Base-by-base conservation (phyloP, 2,888 invertebrate genomes). In the Cyclophora albipunctata region DNA sequence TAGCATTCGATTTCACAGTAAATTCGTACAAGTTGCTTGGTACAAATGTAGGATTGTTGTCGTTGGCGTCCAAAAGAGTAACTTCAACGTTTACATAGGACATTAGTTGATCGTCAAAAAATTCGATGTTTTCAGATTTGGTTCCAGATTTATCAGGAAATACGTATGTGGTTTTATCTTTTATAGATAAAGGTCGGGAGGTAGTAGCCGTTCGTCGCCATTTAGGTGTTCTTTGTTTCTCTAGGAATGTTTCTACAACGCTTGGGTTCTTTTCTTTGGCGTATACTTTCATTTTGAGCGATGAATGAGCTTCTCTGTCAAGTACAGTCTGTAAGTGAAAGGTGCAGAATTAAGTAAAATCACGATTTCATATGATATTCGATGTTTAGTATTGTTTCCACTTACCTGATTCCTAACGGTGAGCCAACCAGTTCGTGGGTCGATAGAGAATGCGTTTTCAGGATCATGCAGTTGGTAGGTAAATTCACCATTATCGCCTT, bases 21-120 rank as follows among this genome's bases (percentile, higher is more conserved):
- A 96, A 95, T 67, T 95, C 94, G 65, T 96, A 96, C 3, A 96
- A 85, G 75, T 96, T 96, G 50, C 92, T 94, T 3, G 95, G 94
- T 34, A 95, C 90, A 69, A 97, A 97, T 34, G 92, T 92, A 0
- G 98, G 97, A 63, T 95, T 95, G 66, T 97, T 97, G 72, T 98
- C 97, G 71, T 98, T 98, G 7, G 97, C 95, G 72, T 98, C 97
- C 0, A 95, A 84, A 34, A 97, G 78, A 0, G 94, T 93, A 1
- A 97, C 94, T 81, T 95, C 95, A 0, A 96, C 94, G 42, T 91
- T 91, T 0, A 95, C 96, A 34, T 74, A 88, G 3, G 89, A 89
- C 83, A 89, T 84, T 0, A 87, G 63, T 56, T 87, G 84, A 44
- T 88, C 84, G 51, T 84, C 84, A 47, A 81, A 69, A 48, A 79